Evolutionary conservation across 2,113 vertebrate species (phyloP).

Genomic region (Scartelaos histophorus): DNA sequence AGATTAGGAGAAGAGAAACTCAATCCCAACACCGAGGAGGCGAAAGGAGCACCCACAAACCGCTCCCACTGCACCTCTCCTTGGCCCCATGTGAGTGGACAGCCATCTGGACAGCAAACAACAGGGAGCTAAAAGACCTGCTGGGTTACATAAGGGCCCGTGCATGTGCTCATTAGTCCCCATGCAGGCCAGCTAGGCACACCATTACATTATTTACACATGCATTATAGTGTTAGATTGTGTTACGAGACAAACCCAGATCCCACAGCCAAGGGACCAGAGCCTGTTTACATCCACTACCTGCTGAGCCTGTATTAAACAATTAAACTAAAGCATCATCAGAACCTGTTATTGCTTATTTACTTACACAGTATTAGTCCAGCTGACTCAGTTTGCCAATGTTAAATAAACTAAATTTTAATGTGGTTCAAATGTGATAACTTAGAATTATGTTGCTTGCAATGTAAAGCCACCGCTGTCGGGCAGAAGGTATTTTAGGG

Average conservation of each 20-base stretch:
- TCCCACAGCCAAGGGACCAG: not conserved
- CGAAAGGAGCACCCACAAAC: not conserved
- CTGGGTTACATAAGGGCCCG: conserved; percentile 62
- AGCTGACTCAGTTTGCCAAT: too few species aligned
- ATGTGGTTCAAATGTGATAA: not conserved
- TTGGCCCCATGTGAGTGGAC: conserved; percentile 28
- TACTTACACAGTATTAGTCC: not conserved
- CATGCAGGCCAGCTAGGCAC: conserved; percentile 31
- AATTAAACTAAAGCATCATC: not conserved
- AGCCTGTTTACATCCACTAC: conserved; percentile 36
- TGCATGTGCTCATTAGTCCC: conserved; percentile 52
- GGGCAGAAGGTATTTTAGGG: not conserved
- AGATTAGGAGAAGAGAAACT: conserved; percentile 3
- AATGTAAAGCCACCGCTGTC: not conserved
- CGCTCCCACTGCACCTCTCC: not conserved
- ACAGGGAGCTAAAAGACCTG: conserved; percentile 48
- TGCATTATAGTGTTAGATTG: conserved; percentile 39
- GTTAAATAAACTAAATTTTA: not conserved
- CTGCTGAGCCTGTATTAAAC: conserved; percentile 19
- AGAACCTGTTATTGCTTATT: too few species aligned
- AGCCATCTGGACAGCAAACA: conserved; percentile 67
- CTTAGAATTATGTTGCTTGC: not conserved
- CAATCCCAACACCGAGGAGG: not conserved
- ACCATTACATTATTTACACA: conserved; percentile 57
- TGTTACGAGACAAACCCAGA: conserved; percentile 24